Percentiles rank a stretch among this genome's conserved stretches.
Evolutionary conservation across 2,113 vertebrate genomes (phyloP).

Genomic region (Ammospiza nelsoni): DNA sequence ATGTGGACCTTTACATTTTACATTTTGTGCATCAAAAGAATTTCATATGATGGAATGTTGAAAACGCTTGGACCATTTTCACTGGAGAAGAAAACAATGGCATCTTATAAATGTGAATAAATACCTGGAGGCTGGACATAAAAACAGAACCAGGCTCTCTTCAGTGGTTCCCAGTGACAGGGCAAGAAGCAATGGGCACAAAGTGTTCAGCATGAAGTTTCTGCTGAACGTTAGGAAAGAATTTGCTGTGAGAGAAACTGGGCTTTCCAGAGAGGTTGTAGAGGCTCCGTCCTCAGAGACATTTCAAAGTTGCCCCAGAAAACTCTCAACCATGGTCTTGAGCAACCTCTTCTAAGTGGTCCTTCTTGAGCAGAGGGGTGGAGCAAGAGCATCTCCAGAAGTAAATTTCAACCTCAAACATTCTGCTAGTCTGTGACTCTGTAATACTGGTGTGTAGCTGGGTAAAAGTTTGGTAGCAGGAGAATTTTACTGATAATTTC

Average conservation of each 20-base stretch:
- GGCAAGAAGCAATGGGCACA: neutral
- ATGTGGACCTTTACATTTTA: neutral
- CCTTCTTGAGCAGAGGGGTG: neutral
- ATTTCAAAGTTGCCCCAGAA: neutral
- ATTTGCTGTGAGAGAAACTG: neutral
- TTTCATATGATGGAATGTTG: neutral
- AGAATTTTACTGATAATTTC: neutral
- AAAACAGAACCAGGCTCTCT: neutral
- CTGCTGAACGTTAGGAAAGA: neutral
- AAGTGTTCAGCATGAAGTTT: neutral
- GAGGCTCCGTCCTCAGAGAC: neutral
- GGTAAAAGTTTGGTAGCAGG: neutral
- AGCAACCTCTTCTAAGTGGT: neutral
- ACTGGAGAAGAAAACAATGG: neutral
- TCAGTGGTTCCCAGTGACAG: neutral
- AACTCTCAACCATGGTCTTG: neutral
- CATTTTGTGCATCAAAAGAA: neutral
- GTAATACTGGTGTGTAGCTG: neutral
- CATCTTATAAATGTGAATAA: neutral
- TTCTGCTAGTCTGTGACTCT: neutral
- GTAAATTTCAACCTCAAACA: neutral
- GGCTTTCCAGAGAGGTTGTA: neutral
- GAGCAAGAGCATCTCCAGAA: neutral
- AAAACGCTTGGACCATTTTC: accelerated
- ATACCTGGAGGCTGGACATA: neutral